These are phyloP conservation scores for Stylophora pistillata DNA, from an alignment of 64 coral and sea anemone genomes.

Conservation along the genomic window DNA sequence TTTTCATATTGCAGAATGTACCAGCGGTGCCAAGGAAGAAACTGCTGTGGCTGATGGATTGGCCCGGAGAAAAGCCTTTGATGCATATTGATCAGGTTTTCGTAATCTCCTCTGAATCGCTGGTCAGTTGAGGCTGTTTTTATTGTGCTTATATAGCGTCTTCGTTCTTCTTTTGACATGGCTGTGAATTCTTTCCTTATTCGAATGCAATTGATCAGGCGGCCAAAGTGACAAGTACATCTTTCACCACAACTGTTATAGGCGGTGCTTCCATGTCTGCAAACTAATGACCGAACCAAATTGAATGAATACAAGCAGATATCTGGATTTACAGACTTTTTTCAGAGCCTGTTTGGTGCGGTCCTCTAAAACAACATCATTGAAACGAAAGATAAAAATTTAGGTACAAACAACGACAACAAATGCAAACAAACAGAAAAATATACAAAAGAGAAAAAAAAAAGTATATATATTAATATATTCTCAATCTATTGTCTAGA, in stretches of 20 bases:
- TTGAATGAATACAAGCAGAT: no score
- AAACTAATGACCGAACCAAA: conserved; percentile 13
- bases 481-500: no score
- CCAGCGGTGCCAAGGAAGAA: conserved; percentile 78
- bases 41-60: conserved; percentile 45
- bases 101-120: conserved; percentile 28
- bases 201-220: conserved; percentile 48
- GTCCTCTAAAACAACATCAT: no score
- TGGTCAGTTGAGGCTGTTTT: conserved; percentile 60
- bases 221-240: conserved; percentile 49
- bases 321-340: no score
- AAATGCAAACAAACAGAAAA: no score
- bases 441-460: no score
- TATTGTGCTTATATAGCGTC: conserved; percentile 31
- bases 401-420: no score
- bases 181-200: conserved; percentile 77
- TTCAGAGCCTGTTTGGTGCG: no score
- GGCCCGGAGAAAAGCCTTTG: not conserved
- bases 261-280: conserved; percentile 31
- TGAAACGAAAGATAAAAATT: no score
- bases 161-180: conserved; percentile 47
- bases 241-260: conserved; percentile 65
- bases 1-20: conserved; percentile 78
- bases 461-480: no score
- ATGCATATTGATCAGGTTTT: conserved; percentile 43